These are phyloP conservation scores for Acropora yongei DNA, from an alignment of 64 coral and sea anemone genomes.

Conservation along the genomic window DNA sequence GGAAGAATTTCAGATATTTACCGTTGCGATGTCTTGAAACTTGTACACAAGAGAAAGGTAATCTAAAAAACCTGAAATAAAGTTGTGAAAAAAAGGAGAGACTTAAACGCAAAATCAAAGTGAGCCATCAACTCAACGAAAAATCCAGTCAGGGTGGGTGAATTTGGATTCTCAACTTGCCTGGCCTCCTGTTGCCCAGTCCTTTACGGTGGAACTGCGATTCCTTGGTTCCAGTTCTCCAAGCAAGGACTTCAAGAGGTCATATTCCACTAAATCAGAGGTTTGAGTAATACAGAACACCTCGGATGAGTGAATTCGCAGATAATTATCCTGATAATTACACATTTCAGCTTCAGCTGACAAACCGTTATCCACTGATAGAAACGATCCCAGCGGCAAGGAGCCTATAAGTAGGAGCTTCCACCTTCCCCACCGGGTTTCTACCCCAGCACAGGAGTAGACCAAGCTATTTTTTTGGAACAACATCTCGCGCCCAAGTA, in stretches of 20 bases:
- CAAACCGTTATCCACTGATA: too few relatives aligned
- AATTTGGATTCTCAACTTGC: conserved; percentile 11
- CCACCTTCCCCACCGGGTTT: too few relatives aligned
- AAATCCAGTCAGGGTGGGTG: background rate
- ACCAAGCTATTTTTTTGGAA: too few relatives aligned
- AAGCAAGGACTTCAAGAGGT: conserved; percentile 69
- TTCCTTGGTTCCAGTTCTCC: conserved; percentile 77
- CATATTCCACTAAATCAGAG: conserved; percentile 80
- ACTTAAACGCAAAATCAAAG: too few relatives aligned
- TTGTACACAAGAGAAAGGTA: conserved; percentile 72
- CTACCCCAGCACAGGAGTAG: too few relatives aligned
- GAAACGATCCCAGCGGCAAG: too few relatives aligned
- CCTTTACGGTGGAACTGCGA: conserved; percentile 72
- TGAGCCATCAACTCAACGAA: background rate
- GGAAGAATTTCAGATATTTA: background rate
- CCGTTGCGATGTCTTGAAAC: conserved; percentile 77
- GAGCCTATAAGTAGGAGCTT: too few relatives aligned
- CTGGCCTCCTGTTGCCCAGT: conserved; percentile 93
- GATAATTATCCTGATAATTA: too few relatives aligned
- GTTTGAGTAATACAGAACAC: background rate
- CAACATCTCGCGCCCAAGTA: too few relatives aligned
- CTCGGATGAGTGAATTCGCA: too few relatives aligned
- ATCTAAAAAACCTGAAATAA: conserved; percentile 76
- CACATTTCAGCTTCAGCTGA: too few relatives aligned
- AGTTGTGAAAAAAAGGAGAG: background rate